Conservation (phyloP, 1,140 invertebrate species). For the Drosophila repletoides region DNA sequence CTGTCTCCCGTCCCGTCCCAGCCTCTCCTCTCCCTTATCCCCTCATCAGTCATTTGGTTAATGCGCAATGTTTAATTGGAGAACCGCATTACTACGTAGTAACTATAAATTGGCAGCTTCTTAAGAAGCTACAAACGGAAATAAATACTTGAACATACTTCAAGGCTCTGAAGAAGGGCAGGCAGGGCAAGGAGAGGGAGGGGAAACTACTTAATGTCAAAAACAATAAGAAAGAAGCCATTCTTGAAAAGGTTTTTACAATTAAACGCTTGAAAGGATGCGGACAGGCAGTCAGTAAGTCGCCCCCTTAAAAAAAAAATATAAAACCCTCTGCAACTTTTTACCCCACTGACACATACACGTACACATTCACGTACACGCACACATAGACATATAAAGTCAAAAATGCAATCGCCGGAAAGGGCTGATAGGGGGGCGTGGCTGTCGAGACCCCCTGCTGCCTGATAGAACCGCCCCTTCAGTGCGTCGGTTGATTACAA, state of each 20-base stretch:
- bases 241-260: constrained; percentile 53
- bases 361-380: constrained; percentile 39
- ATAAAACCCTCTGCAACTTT: constrained; percentile 8
- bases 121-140: constrained; percentile 48
- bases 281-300: constrained; percentile 10
- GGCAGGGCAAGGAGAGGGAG: no score
- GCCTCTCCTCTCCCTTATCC: neutral
- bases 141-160: constrained; percentile 73
- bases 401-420: constrained; percentile 30
- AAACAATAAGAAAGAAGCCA: constrained; percentile 55
- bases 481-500: constrained; percentile 67
- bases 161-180: constrained; percentile 20
- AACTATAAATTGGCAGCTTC: constrained; percentile 31
- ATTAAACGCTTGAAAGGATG: constrained; percentile 44
- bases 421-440: constrained; percentile 55
- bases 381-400: neutral
- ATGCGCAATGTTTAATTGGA: constrained; percentile 66
- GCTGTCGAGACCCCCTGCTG: constrained; percentile 58
- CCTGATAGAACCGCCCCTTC: constrained; percentile 32
- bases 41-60: neutral
- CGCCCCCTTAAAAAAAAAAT: neutral
- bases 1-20: neutral
- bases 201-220: constrained; percentile 61
- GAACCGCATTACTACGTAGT: constrained; percentile 31
- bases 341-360: constrained; percentile 64